A percentile compares a stretch with the other conserved stretches of the same genome.
phyloP scores from a whole-genome alignment of 2,888 invertebrate species.

The Synergus japonicus region DNA sequence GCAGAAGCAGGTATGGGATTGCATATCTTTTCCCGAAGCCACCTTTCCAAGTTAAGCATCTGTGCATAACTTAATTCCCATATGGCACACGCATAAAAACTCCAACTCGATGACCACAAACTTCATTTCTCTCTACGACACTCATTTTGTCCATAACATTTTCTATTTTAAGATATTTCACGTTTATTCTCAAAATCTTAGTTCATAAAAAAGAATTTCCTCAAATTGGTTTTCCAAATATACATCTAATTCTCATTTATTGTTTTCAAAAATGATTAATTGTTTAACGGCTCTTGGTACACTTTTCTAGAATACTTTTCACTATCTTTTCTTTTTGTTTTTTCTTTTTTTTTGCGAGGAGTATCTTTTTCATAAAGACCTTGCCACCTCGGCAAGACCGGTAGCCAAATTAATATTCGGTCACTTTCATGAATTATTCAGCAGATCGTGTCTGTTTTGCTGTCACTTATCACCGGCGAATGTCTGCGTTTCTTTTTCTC shows the following conservation, averaged over 20 bases:
- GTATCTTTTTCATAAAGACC: neutral
- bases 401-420: conserved; percentile 40
- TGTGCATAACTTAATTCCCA: conserved; percentile 34
- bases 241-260: neutral
- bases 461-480: conserved; percentile 32
- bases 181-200: too few species aligned
- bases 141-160: neutral
- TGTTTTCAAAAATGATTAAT: neutral
- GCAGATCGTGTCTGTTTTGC: conserved; percentile 40
- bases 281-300: neutral
- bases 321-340: neutral
- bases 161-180: too few species aligned
- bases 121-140: neutral
- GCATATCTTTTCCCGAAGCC: conserved; percentile 26
- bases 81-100: conserved; percentile 37
- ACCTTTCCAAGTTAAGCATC: conserved; percentile 23
- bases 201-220: too few species aligned
- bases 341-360: neutral
- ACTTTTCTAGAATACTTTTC: neutral
- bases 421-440: conserved; percentile 39
- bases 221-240: neutral
- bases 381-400: conserved; percentile 35
- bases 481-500: conserved; percentile 17
- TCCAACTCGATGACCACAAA: conserved; percentile 14
- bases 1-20: conserved; percentile 41